Conservation (phyloP, 2,888 invertebrate genomes). For the Agrochola litura region DNA sequence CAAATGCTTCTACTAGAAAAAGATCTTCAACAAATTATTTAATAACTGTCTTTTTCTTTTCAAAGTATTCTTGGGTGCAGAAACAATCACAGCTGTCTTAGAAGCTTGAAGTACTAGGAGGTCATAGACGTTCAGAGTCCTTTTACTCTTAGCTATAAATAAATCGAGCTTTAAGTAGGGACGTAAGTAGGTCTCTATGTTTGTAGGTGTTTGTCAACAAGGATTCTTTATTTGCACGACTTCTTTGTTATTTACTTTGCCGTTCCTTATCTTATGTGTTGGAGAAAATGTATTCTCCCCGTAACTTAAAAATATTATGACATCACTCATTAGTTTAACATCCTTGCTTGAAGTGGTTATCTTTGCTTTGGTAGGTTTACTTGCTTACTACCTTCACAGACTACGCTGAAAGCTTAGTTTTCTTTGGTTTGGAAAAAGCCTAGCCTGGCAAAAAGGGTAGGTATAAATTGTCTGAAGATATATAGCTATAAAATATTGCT, state of each 20-base stretch:
- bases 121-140: slow-evolving; percentile 53
- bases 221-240: not conserved
- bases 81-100: not conserved
- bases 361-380: not conserved
- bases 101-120: slow-evolving; percentile 25
- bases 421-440: not conserved
- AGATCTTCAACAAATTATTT: not conserved
- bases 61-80: not conserved
- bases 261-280: not conserved
- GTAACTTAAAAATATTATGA: not conserved
- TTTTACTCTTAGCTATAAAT: slow-evolving; percentile 51
- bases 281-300: not conserved
- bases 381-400: not conserved
- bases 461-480: not conserved
- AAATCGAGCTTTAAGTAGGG: slow-evolving; percentile 43
- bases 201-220: slow-evolving; percentile 47
- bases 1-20: not conserved
- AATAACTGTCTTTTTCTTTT: not conserved
- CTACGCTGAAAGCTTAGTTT: not conserved
- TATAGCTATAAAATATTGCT: not conserved
- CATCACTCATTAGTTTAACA: not conserved
- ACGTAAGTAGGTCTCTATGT: slow-evolving; percentile 40
- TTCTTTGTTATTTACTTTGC: not conserved
- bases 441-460: not conserved
- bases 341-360: not conserved